Evolutionary conservation across 2,888 invertebrate genomes (phyloP), one percentile per base, ranked within the genome.

Genomic region (Timandra comae): DNA sequence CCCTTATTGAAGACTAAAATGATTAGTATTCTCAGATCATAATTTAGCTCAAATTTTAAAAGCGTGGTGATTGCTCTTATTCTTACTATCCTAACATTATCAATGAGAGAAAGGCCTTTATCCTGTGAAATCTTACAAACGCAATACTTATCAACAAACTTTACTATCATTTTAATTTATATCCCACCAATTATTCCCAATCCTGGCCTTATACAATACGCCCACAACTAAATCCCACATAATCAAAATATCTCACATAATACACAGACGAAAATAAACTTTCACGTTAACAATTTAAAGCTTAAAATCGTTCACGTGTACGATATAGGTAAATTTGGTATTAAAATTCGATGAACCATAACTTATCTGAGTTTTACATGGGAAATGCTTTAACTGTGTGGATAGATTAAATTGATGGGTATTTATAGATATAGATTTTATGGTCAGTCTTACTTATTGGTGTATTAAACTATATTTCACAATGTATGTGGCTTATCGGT

Each of bases 311-410:
- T 50, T 45, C 43, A 60, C 47, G 40, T 46, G 24, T 52, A 49
- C 52, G 47, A 38, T 26, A 12, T 9, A 20, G 20, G 8, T 64
- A 72, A 77, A 79, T 71, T 71, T 62, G 51, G 78, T 72, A 79
- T 82, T 79, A 74, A 79, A 78, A 78, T 66, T 67, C 73, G 68
- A 73, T 75, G 63, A 73, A 63, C 69, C 80, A 68, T 74, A 68
- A 68, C 63, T 76, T 78, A 80, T 78, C 78, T 71, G 52, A 41
- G 37, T 30, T 61, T 50, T 61, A 84, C 82, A 84, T 28, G 77
- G 53, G 63, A 82, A 80, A 57, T 72, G 74, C 81, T 82, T 84
- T 81, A 82, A 69, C 73, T 64, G 56, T 64, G 56, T 61, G 59
- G 60, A 54, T 33, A 30, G 50, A 52, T 51, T 38, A 41, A 31